These are phyloP conservation scores for Epizoanthus illoricatus DNA, from an alignment of 92 coral and sea anemone genomes.

Conservation along the genomic window DNA sequence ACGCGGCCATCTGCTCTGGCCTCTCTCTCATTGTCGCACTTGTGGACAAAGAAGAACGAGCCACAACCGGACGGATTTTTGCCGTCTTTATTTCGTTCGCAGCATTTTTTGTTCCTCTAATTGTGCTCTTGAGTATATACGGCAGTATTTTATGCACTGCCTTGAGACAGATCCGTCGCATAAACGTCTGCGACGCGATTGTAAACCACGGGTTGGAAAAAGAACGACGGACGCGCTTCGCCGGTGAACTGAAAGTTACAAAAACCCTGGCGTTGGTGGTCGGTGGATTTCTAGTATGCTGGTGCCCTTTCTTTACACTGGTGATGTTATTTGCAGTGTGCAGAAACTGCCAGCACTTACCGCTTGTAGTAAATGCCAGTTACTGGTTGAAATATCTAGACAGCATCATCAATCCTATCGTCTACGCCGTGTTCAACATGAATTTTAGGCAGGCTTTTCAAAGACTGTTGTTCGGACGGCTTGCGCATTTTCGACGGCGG, in stretches of 20 bases:
- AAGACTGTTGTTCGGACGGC: slow-evolving; percentile 43
- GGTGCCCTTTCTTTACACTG: slow-evolving; percentile 82
- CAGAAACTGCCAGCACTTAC: slow-evolving; percentile 37
- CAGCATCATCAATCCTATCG: slow-evolving; percentile 71
- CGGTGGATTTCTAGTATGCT: slow-evolving; percentile 77
- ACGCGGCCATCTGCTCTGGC: slow-evolving; percentile 65
- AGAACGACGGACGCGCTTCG: slow-evolving; percentile 54
- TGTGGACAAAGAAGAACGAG: slow-evolving; percentile 37
- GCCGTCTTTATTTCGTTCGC: slow-evolving; percentile 66
- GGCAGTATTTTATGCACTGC: slow-evolving; percentile 64
- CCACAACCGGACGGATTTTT: slow-evolving; percentile 62
- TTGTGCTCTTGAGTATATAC: slow-evolving; percentile 59
- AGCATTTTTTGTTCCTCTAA: slow-evolving; percentile 65
- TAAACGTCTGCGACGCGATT: slow-evolving; percentile 43
- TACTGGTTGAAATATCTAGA: slow-evolving; percentile 80
- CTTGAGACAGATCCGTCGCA: slow-evolving; percentile 52
- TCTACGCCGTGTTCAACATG: slow-evolving; percentile 66
- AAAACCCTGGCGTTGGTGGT: slow-evolving; percentile 76
- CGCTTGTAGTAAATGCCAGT: slow-evolving; percentile 52
- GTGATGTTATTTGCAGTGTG: slow-evolving; percentile 65
- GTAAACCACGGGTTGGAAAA: slow-evolving; percentile 58
- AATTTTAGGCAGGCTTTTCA: slow-evolving; percentile 68
- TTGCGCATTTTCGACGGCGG: slow-evolving; percentile 10
- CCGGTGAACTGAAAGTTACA: slow-evolving; percentile 69
- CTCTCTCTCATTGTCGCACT: slow-evolving; percentile 61